Base-by-base conservation (phyloP, 2,797 vertebrate genomes). In the Bucorvus abyssinicus region DNA sequence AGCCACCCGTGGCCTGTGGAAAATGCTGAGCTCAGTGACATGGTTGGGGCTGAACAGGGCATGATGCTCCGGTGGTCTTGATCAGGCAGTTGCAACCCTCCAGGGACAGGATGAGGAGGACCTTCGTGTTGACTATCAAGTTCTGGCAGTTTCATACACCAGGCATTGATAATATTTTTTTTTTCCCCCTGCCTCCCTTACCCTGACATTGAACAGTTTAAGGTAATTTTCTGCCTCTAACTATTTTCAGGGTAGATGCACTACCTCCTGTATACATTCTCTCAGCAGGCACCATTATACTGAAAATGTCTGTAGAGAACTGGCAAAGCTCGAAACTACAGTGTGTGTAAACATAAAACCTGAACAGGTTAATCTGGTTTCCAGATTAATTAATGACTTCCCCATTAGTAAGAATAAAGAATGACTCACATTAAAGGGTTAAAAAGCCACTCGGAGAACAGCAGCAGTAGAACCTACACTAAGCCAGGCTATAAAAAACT, bases 111-210 rank as follows among this genome's bases (percentile, higher is more conserved):
- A 24, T 26, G n/a, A 73, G 42, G 29, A 47, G 77, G 32, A 27
- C 8, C 5, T 64, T 16, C 2, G 1, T 1, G 14, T 4, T 55
- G 45, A 16, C 12, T 36, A 2, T 32, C 26, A 22, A 6, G 10
- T 26, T 68, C 30, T 64, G 36, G 7, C 2, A 21, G 45, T 27
- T 69, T 34, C 11, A 21, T 27, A 45, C 42, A 34, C 16, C 21
- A 32, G 34, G 9, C 14, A 30, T 14, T 14, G 60, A 71, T 7
- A 14, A 45, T 47, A 47, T 42, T 32, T 40, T 53, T 6, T 8
- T 3, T 12, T 63, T 27, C 24, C 14, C 30, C 6, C 14, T 8
- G 12, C 2, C 2, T 38, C 56, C 10, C 65, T 70, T 45, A 44
- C 27, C 6, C 34, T 56, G 6, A 8, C 22, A 22, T 77, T 50